These are phyloP conservation scores for Drosophila ambigua DNA, from an alignment of 1,140 invertebrate species.

Conservation along the genomic window DNA sequence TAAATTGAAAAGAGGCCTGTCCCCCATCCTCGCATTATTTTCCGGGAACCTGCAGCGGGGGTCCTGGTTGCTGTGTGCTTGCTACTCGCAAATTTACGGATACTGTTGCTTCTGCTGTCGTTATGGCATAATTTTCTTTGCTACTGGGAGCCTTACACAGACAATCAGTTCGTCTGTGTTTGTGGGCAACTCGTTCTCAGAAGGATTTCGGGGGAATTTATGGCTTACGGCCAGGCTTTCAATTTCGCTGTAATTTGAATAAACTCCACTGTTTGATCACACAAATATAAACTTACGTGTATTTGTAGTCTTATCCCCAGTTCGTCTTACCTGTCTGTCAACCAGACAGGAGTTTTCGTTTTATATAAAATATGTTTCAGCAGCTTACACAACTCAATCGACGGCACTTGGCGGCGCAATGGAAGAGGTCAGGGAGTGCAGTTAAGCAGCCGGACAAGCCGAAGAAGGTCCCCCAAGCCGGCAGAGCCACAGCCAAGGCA, in stretches of 20 bases:
- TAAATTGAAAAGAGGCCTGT: constrained; percentile 39
- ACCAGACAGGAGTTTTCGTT: no score
- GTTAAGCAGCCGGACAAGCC: no score
- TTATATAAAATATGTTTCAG: no score
- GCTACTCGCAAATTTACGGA: constrained; percentile 35
- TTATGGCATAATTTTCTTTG: constrained; percentile 48
- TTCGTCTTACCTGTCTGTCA: no score
- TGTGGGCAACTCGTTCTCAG: constrained; percentile 36
- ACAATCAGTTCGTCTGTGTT: neutral
- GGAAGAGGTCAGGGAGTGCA: no score
- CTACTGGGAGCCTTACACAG: constrained; percentile 19
- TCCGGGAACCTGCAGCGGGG: neutral
- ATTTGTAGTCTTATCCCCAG: no score
- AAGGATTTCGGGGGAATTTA: constrained; percentile 30
- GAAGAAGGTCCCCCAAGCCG: no score
- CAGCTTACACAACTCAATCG: no score
- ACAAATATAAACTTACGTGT: no score
- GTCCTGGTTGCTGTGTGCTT: neutral
- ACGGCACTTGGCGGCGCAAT: no score
- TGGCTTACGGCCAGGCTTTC: constrained; percentile 15
- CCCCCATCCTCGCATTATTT: constrained; percentile 1
- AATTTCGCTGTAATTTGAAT: constrained; percentile 38
- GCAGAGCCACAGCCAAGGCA: no score
- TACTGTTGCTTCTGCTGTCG: constrained; percentile 27
- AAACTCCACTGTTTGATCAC: constrained; percentile 17